Evolutionary conservation across 2,797 vertebrate genomes (phyloP).

Genomic region (Siniperca obscura): DNA sequence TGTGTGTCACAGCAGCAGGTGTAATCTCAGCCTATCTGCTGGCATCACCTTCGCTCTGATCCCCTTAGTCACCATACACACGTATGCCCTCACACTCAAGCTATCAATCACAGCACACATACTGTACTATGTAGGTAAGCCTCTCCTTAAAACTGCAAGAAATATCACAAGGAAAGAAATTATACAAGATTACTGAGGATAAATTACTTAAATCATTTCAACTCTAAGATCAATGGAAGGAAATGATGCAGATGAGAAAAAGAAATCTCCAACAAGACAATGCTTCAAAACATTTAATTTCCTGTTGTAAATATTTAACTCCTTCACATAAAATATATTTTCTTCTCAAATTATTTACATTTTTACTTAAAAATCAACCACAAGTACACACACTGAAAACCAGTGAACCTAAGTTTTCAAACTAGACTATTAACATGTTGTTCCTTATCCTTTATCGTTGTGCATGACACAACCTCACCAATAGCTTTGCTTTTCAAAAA

Average conservation of each 20-base stretch:
- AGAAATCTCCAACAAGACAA: background rate
- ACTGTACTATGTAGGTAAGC: background rate
- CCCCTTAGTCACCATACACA: constrained; percentile 46
- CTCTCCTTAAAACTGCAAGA: background rate
- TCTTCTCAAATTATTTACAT: constrained; percentile 22
- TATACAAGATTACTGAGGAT: background rate
- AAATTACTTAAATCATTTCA: background rate
- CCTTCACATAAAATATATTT: constrained; percentile 23
- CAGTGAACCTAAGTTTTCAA: background rate
- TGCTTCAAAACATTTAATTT: constrained; percentile 6
- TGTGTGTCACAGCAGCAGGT: constrained; percentile 46
- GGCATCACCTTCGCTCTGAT: constrained; percentile 64
- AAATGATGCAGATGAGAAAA: background rate
- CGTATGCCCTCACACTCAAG: background rate
- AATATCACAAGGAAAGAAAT: background rate
- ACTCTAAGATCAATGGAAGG: background rate
- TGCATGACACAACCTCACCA: background rate
- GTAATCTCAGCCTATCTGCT: constrained; percentile 60
- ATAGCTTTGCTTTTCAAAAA: background rate
- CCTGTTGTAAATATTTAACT: constrained; percentile 11
- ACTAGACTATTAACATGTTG: background rate
- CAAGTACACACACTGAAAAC: background rate
- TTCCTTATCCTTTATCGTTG: background rate
- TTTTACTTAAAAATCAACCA: background rate
- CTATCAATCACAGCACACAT: background rate